These are phyloP conservation scores for Leuciscus idus DNA, from an alignment of 2,113 vertebrate genomes.

Conservation along the genomic window DNA sequence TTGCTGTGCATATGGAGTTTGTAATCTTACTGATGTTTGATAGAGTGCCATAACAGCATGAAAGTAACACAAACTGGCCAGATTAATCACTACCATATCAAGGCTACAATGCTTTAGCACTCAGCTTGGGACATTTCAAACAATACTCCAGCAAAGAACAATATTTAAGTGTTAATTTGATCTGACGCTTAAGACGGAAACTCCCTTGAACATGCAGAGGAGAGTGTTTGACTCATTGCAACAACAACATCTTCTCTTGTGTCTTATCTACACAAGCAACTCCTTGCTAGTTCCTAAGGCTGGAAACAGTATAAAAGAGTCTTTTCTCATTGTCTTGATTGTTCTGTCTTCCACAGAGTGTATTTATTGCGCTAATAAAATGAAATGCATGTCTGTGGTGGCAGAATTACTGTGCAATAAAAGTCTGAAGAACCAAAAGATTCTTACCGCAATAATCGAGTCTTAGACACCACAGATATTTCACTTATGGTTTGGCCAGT, in stretches of 20 bases:
- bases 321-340: background rate
- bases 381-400: conserved; percentile 47
- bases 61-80: conserved; percentile 14
- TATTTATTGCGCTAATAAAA: conserved; percentile 36
- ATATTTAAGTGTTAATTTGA: conserved; percentile 30
- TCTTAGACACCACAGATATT: conserved; percentile 42
- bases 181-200: background rate
- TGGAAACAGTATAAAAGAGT: background rate
- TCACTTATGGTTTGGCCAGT: conserved; percentile 19
- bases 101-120: conserved; percentile 4
- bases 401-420: conserved; percentile 43
- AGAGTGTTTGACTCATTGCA: conserved; percentile 32
- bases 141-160: conserved; percentile 9
- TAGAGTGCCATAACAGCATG: conserved; percentile 6
- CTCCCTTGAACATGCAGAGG: conserved; percentile 24
- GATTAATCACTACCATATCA: conserved; percentile 2
- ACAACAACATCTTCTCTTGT: conserved; percentile 37
- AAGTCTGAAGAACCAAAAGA: conserved; percentile 27
- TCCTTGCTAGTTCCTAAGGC: background rate
- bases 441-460: conserved; percentile 36
- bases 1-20: background rate
- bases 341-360: background rate
- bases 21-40: conserved; percentile 9
- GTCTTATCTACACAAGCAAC: conserved; percentile 29
- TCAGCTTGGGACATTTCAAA: conserved; percentile 35